phyloP scores from a whole-genome alignment of 2,797 vertebrate genomes.

The Pantherophis alleghaniensis region DNA sequence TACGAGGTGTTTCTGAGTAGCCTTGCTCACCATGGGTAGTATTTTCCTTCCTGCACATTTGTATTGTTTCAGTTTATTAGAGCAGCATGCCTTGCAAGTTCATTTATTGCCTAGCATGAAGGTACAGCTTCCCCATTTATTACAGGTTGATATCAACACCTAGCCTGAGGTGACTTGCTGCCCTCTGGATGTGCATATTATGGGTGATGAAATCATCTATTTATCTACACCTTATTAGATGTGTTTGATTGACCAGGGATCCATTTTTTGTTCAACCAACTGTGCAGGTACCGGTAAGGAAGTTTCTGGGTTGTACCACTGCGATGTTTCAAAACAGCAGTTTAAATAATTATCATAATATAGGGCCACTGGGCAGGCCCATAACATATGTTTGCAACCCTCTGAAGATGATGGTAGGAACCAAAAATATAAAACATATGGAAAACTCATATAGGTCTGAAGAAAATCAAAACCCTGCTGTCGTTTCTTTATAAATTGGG shows the following conservation, averaged over 20 bases:
- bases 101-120: slow-evolving; percentile 84
- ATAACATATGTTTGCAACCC: slow-evolving; percentile 70
- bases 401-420: slow-evolving; percentile 58
- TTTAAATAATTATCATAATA: slow-evolving; percentile 74
- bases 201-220: slow-evolving; percentile 85
- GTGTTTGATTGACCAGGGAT: slow-evolving; percentile 76
- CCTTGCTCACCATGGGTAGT: slow-evolving; percentile 71
- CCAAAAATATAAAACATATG: slow-evolving; percentile 74
- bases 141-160: slow-evolving; percentile 79
- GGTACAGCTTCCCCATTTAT: slow-evolving; percentile 83
- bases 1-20: slow-evolving; percentile 72
- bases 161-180: slow-evolving; percentile 77
- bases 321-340: slow-evolving; percentile 71
- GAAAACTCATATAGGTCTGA: slow-evolving; percentile 70
- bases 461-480: slow-evolving; percentile 51
- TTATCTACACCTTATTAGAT: slow-evolving; percentile 79
- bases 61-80: slow-evolving; percentile 86
- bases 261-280: slow-evolving; percentile 74
- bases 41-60: slow-evolving; percentile 83
- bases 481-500: slow-evolving; percentile 72
- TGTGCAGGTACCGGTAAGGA: slow-evolving; percentile 64
- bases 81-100: slow-evolving; percentile 87
- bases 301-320: slow-evolving; percentile 67
- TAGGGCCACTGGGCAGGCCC: slow-evolving; percentile 65
- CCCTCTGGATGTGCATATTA: slow-evolving; percentile 62